Evolutionary conservation across 2,888 invertebrate species (phyloP), one percentile per base, ranked within the genome.

Genomic region (Mycalesis mineus): DNA sequence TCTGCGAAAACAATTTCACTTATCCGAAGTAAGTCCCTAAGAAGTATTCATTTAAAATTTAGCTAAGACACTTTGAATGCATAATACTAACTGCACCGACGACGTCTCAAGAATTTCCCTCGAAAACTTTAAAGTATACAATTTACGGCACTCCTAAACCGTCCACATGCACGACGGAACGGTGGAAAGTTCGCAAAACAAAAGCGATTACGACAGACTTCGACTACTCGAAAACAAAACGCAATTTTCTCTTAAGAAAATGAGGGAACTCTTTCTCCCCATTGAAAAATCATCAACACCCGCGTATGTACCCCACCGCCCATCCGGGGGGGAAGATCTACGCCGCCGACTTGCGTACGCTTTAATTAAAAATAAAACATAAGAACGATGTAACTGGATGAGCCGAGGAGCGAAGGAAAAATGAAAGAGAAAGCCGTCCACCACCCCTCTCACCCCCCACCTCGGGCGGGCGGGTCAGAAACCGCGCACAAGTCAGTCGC

Each of bases 291-390:
- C 88, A 88, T 88, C 88, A 89, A 88, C 88, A 88, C 89, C 88
- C 83, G 82, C 83, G 87, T 87, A 81, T 86, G 87, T 82, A 85
- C 86, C 73, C 71, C 70, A 60, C 77, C 76, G 67, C 73, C 75
- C 57, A 8, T 39, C 28, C 6, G 63, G 61, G 79, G 78, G 74
- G 73, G 73, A 84, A 88, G 88, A 88, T 86, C 87, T 87, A 87
- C 87, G 84, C 87, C 82, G 84, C 77, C 88, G 85, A 88, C 88
- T 89, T 89, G 89, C 89, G 89, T 89, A 89, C 88, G 89, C 88
- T 89, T 89, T 89, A 89, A 89, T 89, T 89, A 89, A 89, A 89
- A 89, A 89, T 89, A 89, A 89, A 89, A 89, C 89, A 89, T 89
- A 89, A 89, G 89, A 89, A 89, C 88, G 88, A 88, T 89, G 89